phyloP scores from a whole-genome alignment of 1,140 invertebrate species.

The Pinna nobilis region DNA sequence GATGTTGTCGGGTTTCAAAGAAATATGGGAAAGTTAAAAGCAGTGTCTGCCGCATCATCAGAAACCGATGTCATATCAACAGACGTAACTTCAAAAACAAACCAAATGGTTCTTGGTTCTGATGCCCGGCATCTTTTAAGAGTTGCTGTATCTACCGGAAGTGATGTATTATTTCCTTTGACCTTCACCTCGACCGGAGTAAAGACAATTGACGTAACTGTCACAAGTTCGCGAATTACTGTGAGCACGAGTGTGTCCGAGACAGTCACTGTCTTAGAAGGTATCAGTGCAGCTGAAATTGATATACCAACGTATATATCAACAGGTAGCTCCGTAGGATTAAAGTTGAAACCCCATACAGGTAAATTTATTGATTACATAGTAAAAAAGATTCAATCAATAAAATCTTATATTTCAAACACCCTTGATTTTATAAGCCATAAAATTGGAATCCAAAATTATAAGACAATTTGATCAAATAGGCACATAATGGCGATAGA shows the following conservation, averaged over 20 bases:
- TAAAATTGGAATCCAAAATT: too few relatives aligned
- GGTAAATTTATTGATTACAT: too few relatives aligned
- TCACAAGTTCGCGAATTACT: slow-evolving; percentile 14
- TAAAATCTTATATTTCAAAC: too few relatives aligned
- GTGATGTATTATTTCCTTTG: slow-evolving; percentile 33
- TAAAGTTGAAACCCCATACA: slow-evolving; percentile 50
- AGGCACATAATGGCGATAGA: too few relatives aligned
- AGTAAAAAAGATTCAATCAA: too few relatives aligned
- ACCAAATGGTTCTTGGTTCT: not conserved
- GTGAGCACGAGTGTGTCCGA: not conserved
- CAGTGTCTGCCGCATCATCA: not conserved
- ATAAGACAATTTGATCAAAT: too few relatives aligned
- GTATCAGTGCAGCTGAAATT: slow-evolving; percentile 50
- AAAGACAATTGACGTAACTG: slow-evolving; percentile 30
- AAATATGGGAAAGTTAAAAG: slow-evolving; percentile 2
- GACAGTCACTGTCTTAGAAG: slow-evolving; percentile 46
- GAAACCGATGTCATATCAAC: slow-evolving; percentile 26
- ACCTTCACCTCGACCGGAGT: slow-evolving; percentile 33
- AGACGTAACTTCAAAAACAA: not conserved
- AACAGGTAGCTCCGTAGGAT: slow-evolving; percentile 9
- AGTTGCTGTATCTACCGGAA: slow-evolving; percentile 35
- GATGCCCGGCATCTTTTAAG: slow-evolving; percentile 34
- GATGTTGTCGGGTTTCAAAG: slow-evolving; percentile 44
- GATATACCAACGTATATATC: slow-evolving; percentile 33
- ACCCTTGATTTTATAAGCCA: too few relatives aligned